Evolutionary conservation across 64 coral and sea anemone genomes (phyloP).

Genomic region (Actinia tenebrosa): DNA sequence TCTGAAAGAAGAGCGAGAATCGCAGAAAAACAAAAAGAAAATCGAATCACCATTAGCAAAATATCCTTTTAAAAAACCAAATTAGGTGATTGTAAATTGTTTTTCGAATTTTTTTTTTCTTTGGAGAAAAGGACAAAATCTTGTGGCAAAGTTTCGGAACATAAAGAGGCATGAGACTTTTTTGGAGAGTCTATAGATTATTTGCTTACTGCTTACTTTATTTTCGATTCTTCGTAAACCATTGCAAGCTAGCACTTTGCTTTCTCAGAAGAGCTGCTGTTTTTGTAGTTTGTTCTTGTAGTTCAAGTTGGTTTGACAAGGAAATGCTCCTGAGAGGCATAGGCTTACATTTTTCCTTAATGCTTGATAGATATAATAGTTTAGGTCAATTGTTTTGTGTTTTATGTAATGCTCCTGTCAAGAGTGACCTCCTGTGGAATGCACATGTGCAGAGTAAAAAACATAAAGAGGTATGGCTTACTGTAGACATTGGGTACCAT

Average conservation of each 20-base stretch:
- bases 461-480: slow-evolving; percentile 79
- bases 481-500: no score
- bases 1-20: slow-evolving; percentile 67
- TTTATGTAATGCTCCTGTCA: slow-evolving; percentile 77
- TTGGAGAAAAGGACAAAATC: no score
- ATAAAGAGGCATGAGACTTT: no score
- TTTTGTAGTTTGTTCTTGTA: no score
- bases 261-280: no score
- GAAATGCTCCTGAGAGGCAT: no score
- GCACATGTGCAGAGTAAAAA: slow-evolving; percentile 90
- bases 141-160: no score
- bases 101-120: background rate
- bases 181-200: no score
- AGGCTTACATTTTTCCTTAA: background rate
- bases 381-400: slow-evolving; percentile 89
- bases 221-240: no score
- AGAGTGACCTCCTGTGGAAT: slow-evolving; percentile 82
- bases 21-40: slow-evolving; percentile 52
- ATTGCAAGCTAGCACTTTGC: no score
- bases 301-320: no score
- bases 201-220: no score
- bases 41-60: slow-evolving; percentile 81
- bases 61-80: slow-evolving; percentile 56
- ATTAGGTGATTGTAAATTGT: background rate
- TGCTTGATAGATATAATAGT: slow-evolving; percentile 54